phyloP scores from a whole-genome alignment of 2,888 invertebrate species.

The Apodemia mormo region DNA sequence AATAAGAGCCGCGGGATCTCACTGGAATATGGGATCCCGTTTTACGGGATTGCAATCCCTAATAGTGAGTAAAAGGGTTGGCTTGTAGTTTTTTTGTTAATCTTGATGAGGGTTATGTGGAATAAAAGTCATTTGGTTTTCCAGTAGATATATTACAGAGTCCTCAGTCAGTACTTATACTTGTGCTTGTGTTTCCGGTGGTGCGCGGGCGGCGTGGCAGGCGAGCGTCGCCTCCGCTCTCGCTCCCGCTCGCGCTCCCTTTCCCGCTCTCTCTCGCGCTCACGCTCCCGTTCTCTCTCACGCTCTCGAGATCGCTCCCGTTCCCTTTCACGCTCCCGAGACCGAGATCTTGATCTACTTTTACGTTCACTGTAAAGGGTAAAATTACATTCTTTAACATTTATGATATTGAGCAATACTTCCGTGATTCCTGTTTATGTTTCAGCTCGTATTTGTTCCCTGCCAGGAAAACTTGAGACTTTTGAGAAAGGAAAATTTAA shows the following conservation, averaged over 20 bases:
- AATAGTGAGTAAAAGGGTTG: no score
- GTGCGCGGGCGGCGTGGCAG: conserved; percentile 67
- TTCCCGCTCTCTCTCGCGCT: conserved; percentile 47
- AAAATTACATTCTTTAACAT: neutral
- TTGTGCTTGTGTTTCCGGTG: conserved; percentile 75
- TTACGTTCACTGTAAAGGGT: conserved; percentile 55
- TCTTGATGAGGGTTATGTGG: neutral
- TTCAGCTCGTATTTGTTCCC: no score
- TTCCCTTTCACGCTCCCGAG: conserved; percentile 51
- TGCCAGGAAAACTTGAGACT: no score
- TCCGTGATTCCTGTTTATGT: no score
- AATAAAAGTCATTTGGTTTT: neutral
- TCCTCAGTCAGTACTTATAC: conserved; percentile 64
- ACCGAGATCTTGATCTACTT: conserved; percentile 53
- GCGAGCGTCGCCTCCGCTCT: conserved; percentile 61
- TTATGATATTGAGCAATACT: neutral
- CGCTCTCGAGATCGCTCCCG: conserved; percentile 43
- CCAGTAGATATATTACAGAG: neutral
- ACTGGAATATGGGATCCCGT: no score
- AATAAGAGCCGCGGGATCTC: no score
- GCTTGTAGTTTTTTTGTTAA: no score
- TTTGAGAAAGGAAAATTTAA: no score
- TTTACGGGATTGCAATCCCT: no score
- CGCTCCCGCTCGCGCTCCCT: conserved; percentile 53
- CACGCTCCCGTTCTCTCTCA: conserved; percentile 44